phyloP scores from a whole-genome alignment of 2,888 invertebrate species.

The Chloroclystis v-ata region DNA sequence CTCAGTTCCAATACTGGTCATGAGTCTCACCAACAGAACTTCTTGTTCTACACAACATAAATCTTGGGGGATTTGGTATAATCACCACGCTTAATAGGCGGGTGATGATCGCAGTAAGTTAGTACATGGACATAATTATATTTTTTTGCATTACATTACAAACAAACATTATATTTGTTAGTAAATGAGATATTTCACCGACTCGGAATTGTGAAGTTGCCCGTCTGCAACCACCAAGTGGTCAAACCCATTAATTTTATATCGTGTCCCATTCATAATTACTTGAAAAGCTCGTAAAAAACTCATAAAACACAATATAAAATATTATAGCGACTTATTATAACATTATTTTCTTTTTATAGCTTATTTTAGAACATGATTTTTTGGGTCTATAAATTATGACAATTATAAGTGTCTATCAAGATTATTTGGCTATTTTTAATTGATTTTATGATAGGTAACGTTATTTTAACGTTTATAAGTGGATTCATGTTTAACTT shows the following conservation, averaged over 20 bases:
- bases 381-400: constrained; percentile 22
- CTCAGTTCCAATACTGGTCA: too few relatives aligned
- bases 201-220: background rate
- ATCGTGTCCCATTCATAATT: constrained; percentile 30
- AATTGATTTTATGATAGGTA: background rate
- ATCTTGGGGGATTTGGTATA: too few relatives aligned
- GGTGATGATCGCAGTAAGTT: too few relatives aligned
- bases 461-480: too few relatives aligned
- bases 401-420: constrained; percentile 10
- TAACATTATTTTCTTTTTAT: constrained; percentile 19
- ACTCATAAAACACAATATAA: constrained; percentile 32
- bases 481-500: too few relatives aligned
- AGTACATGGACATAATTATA: too few relatives aligned
- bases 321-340: constrained; percentile 34
- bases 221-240: constrained; percentile 1
- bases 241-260: constrained; percentile 22
- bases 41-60: too few relatives aligned
- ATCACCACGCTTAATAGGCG: too few relatives aligned
- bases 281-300: constrained; percentile 32
- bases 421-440: background rate
- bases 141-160: too few relatives aligned
- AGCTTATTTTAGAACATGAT: constrained; percentile 5
- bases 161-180: too few relatives aligned
- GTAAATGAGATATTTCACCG: too few relatives aligned
- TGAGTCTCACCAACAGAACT: too few relatives aligned